Evolutionary conservation across 1,140 invertebrate species (phyloP), one percentile per base, ranked within the genome.

Genomic region (Caenorhabditis tropicalis): DNA sequence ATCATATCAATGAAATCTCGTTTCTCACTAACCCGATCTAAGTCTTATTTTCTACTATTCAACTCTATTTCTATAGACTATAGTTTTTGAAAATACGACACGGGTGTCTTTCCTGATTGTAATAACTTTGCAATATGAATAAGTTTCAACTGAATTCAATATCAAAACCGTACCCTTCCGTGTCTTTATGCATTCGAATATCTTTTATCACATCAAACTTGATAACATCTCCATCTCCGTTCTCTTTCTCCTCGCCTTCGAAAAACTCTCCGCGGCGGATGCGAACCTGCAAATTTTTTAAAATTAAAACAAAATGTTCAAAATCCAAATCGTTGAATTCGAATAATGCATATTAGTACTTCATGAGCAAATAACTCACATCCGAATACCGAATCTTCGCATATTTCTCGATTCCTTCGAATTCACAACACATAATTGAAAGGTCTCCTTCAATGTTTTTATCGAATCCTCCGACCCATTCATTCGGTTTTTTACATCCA

Each of bases 391-490:
- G 5, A 5, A 74, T 12, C 24, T 74, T 74, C 10, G 65, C 65
- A 43, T 24, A 74, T 24, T 74, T 74, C 36, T 74, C 65, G 5
- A 74, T 12, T 12, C 36, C 65, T 1, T 74, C 65, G n/a, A 43
- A 74, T 74, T 74, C 65, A 31, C 65, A 74, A 5, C 65, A 74
- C 65, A 74, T 74, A 12, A 31, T 21, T 10, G 27, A 74, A 4
- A 74, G 15, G 10, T 74, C 65, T 74, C 65, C 65, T 74, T 74
- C 65, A n/a, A 74, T 74, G 2, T 39, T 74, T 19, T 74, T 74
- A 12, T 74, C 65, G n/a, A 74, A 74, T 10, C 65, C 65, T 39
- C 65, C 65, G 27, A 74, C 65, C 65, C 65, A 74, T 36, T 74
- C 27, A 43, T 74, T 74, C n/a, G 65, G 10, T n/a, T 74, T 74